phyloP scores from a whole-genome alignment of 2,113 vertebrate species.

The Caracal caracal region DNA sequence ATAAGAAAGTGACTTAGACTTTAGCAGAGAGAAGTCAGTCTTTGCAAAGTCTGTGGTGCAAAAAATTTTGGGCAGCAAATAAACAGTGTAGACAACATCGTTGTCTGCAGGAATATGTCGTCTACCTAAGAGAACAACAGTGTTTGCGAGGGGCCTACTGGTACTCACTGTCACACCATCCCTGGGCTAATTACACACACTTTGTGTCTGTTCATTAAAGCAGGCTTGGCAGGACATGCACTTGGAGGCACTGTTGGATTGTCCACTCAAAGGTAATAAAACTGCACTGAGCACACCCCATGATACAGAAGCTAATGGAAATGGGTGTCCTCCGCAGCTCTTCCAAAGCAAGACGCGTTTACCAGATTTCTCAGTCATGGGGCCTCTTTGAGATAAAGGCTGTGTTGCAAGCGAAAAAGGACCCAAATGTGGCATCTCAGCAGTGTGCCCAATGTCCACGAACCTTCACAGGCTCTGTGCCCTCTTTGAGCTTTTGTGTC shows the following conservation, averaged over 20 bases:
- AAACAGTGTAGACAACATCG: neutral
- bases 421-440: neutral
- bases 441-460: neutral
- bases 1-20: neutral
- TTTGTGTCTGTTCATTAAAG: constrained; percentile 66
- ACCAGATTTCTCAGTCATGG: neutral
- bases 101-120: neutral
- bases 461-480: neutral
- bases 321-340: neutral
- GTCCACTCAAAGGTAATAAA: constrained; percentile 69
- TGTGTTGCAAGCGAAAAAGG: neutral
- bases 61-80: neutral
- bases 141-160: neutral
- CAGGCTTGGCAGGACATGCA: constrained; percentile 64
- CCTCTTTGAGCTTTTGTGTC: neutral
- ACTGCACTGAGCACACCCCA: constrained; percentile 15
- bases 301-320: constrained; percentile 50
- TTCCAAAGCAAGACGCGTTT: neutral
- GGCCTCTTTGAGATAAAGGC: neutral
- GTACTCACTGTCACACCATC: neutral
- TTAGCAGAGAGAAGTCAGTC: neutral
- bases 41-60: neutral
- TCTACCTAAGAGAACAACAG: neutral
- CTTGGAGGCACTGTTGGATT: constrained; percentile 53
- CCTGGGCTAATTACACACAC: constrained; percentile 28